Conservation (phyloP, 2,888 invertebrate genomes). For the Trissonchulus latispiculum region DNA sequence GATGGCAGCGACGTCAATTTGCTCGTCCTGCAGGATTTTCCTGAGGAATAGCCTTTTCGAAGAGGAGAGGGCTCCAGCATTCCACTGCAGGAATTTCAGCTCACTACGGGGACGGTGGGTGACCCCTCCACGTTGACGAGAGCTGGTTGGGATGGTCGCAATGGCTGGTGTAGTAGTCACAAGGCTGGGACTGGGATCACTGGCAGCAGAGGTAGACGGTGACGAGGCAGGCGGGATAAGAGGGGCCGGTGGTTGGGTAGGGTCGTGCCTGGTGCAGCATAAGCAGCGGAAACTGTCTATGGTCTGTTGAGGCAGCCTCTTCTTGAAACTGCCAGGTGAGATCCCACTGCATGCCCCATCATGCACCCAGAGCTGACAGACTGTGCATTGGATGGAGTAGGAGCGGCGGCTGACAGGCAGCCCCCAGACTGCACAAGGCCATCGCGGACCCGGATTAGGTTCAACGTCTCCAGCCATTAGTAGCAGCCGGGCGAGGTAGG, state of each 20-base stretch:
- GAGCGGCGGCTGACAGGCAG: not conserved
- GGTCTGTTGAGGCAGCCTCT: not conserved
- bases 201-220: not conserved
- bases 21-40: not conserved
- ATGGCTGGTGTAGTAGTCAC: not conserved
- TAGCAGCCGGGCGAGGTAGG: not conserved
- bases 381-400: not conserved
- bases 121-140: not conserved
- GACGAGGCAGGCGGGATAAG: not conserved
- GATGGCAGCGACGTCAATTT: not conserved
- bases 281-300: not conserved
- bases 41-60: not conserved
- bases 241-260: not conserved
- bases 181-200: not conserved
- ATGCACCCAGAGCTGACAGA: not conserved
- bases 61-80: not conserved
- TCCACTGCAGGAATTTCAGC: not conserved
- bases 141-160: not conserved
- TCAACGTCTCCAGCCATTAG: slow-evolving; percentile 7
- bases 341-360: not conserved
- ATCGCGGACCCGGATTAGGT: slow-evolving; percentile 8
- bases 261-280: not conserved
- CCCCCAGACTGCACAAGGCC: slow-evolving; percentile 11
- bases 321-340: not conserved
- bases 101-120: not conserved